phyloP scores from a whole-genome alignment of 2,797 vertebrate species.

The Carapus acus region DNA sequence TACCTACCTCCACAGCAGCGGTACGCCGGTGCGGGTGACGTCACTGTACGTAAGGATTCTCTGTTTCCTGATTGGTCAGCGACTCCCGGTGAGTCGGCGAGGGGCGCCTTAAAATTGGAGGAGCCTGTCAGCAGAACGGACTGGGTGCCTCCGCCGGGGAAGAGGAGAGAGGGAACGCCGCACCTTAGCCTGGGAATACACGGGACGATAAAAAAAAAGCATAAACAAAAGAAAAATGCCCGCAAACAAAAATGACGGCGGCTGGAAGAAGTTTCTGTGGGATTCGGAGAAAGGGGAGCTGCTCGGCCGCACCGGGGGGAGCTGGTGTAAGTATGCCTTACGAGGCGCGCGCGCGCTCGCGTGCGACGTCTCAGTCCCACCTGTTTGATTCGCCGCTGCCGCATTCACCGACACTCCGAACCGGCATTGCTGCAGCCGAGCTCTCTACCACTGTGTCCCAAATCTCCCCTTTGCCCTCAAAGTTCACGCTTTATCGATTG shows the following conservation, averaged over 20 bases:
- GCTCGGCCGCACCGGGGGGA: constrained; percentile 85
- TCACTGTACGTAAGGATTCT: constrained; percentile 37
- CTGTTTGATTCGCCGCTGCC: constrained; percentile 71
- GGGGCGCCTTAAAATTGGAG: constrained; percentile 66
- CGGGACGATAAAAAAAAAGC: no score
- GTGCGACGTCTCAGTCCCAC: constrained; percentile 53
- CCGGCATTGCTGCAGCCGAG: no score
- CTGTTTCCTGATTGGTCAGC: constrained; percentile 48
- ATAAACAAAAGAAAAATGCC: constrained; percentile 79
- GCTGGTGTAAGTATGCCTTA: constrained; percentile 86
- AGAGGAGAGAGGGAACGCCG: background rate
- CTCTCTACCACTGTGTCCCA: no score
- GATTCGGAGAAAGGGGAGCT: constrained; percentile 89
- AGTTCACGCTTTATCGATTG: no score
- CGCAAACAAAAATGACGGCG: constrained; percentile 83
- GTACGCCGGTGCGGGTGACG: constrained; percentile 27
- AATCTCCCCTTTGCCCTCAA: no score
- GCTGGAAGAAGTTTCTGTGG: constrained; percentile 93
- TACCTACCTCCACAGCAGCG: constrained; percentile 3
- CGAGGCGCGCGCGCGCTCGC: constrained; percentile 22
- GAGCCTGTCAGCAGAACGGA: constrained; percentile 23
- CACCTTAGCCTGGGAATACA: constrained; percentile 14
- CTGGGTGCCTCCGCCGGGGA: constrained; percentile 59
- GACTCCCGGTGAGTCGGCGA: constrained; percentile 54
- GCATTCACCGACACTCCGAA: no score